These are phyloP conservation scores for Temnothorax nylanderi DNA, from an alignment of 1,140 invertebrate species.

Conservation along the genomic window DNA sequence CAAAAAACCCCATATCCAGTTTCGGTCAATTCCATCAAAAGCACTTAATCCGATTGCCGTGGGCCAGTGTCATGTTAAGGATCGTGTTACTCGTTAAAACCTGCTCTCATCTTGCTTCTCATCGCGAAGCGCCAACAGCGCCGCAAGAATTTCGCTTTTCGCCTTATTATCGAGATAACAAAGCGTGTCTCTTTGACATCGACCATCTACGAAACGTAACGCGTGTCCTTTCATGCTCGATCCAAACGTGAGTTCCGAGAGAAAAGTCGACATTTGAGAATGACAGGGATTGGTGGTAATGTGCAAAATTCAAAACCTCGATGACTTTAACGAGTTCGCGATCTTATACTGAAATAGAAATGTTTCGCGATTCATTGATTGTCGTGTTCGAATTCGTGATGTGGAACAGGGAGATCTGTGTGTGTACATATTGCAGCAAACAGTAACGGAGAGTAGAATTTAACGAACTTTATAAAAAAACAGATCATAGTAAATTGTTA, in stretches of 20 bases:
- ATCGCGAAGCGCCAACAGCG: not conserved
- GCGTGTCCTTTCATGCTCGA: not conserved
- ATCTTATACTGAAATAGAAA: not conserved
- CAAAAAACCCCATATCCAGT: slow-evolving; percentile 29
- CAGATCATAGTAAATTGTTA: not conserved
- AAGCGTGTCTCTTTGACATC: not conserved
- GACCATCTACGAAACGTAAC: not conserved
- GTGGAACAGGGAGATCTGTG: not conserved
- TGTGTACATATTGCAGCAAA: not conserved
- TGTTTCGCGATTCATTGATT: slow-evolving; percentile 43
- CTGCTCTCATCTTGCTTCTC: not conserved
- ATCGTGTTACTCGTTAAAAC: slow-evolving; percentile 19
- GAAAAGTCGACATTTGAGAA: not conserved
- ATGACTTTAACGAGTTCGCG: not conserved
- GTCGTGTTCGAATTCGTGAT: slow-evolving; percentile 47
- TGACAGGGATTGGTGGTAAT: not conserved
- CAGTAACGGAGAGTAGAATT: slow-evolving; percentile 2
- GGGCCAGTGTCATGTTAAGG: not conserved
- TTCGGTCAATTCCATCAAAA: slow-evolving; percentile 48
- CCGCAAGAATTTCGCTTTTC: not conserved
- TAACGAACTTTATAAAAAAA: not conserved
- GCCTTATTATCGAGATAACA: not conserved
- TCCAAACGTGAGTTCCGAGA: not conserved
- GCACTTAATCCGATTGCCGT: slow-evolving; percentile 43
- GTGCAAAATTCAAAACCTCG: not conserved